These are phyloP conservation scores for Musca domestica DNA, from an alignment of 1,140 invertebrate species.

Conservation along the genomic window DNA sequence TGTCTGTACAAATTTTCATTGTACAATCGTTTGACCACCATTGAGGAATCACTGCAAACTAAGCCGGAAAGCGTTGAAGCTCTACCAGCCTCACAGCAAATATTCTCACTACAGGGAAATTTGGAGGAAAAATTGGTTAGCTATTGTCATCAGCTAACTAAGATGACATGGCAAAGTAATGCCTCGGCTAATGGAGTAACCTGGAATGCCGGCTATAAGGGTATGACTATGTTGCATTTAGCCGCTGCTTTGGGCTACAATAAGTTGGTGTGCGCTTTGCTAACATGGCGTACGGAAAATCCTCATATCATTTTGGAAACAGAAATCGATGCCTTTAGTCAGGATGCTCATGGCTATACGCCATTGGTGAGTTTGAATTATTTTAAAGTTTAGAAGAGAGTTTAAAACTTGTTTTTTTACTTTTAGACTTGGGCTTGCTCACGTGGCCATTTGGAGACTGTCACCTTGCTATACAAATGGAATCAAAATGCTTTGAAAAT, in stretches of 20 bases:
- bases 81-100: constrained; percentile 39
- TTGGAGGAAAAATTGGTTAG: constrained; percentile 81
- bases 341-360: constrained; percentile 84
- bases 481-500: constrained; percentile 69
- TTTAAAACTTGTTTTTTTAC: not conserved
- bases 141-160: constrained; percentile 73
- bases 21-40: constrained; percentile 78
- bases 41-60: constrained; percentile 75
- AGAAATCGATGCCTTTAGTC: constrained; percentile 86
- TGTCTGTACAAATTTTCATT: constrained; percentile 65
- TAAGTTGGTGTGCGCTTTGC: constrained; percentile 74
- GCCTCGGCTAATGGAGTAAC: constrained; percentile 35
- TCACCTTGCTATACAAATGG: constrained; percentile 82
- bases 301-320: constrained; percentile 81
- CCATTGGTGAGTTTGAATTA: constrained; percentile 67
- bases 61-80: constrained; percentile 60
- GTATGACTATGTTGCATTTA: constrained; percentile 84
- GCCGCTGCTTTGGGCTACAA: constrained; percentile 85
- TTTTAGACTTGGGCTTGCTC: constrained; percentile 85
- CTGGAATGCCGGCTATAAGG: constrained; percentile 55
- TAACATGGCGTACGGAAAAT: constrained; percentile 87
- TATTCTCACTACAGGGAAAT: constrained; percentile 64
- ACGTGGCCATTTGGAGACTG: constrained; percentile 79
- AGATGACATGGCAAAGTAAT: constrained; percentile 59
- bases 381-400: not conserved